Evolutionary conservation across 1,140 invertebrate species (phyloP), one percentile per base, ranked within the genome.

Genomic region (Megalopta genalis): DNA sequence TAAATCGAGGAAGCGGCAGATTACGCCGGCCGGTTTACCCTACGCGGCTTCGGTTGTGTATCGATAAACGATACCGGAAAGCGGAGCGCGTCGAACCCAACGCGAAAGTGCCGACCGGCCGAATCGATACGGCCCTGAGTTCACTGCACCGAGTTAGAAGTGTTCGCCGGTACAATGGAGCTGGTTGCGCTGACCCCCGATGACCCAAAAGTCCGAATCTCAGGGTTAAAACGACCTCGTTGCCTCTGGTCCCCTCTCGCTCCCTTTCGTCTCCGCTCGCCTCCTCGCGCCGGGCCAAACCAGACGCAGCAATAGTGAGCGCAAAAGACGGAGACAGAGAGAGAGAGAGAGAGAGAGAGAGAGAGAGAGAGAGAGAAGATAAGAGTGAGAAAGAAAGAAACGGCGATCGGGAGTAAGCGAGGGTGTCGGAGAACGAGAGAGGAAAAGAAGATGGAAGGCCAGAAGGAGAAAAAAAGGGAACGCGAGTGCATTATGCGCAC

Each of bases 91-190:
- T 68, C 42, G 52, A 69, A 68, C 64, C 21, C 39, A 39, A 14
- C 74, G 74, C 54, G 65, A 77, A 69, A 75, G 37, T 54, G 73
- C 37, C 63, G 37, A 65, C 16, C 63, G 21, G 23, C n/a, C 74
- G 54, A 77, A 69, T 69, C 74, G 73, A 77, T 85, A 85, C 83
- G 79, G 83, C 54, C 82, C 83, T 77, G 83, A 59, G 78, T 85
- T 84, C 82, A 81, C 64, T 84, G 84, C 83, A 74, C 79, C 66
- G 70, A 77, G 82, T 84, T 84, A 84, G 73, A 84, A 85, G 67
- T 59, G 74, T 54, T 57, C 71, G 60, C 75, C 67, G 59, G 67
- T 65, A 86, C 84, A 86, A 85, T 82, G 81, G 74, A 86, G 62
- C 60, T 10, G 10, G 74, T 49, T 18, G 52, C 71, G 77, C 66